Percentiles rank a stretch among this genome's conserved stretches.
Conservation (phyloP, 2,797 vertebrate species). For the Melanotaenia parkinsoni region DNA sequence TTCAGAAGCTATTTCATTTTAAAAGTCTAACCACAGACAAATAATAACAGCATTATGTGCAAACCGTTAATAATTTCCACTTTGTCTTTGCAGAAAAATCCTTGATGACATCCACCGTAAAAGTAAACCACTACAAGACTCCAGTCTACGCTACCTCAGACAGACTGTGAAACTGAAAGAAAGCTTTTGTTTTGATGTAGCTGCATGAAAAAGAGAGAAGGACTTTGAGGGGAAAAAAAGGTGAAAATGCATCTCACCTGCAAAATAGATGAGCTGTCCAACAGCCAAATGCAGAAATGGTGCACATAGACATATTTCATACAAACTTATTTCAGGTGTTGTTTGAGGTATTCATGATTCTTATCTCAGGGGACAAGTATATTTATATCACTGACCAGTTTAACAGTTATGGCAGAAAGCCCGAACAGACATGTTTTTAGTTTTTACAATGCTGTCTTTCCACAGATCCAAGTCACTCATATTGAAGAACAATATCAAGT, state of each 20-base stretch:
- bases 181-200: conserved; percentile 1
- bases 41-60: not conserved
- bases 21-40: not conserved
- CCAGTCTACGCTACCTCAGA: not conserved
- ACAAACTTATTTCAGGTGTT: conserved; percentile 22
- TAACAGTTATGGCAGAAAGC: not conserved
- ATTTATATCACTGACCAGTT: conserved; percentile 6
- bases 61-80: not conserved
- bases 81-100: conserved; percentile 61
- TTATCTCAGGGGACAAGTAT: conserved; percentile 59
- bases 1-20: not conserved
- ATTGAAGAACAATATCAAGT: not conserved
- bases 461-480: not conserved
- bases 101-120: conserved; percentile 46
- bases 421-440: conserved; percentile 4
- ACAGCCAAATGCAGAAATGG: conserved; percentile 15
- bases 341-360: conserved; percentile 49
- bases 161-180: conserved; percentile 20
- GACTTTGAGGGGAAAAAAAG: conserved; percentile 10
- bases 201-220: not conserved
- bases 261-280: conserved; percentile 20
- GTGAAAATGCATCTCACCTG: conserved; percentile 10
- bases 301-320: not conserved
- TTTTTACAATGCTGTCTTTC: not conserved
- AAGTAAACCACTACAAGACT: conserved; percentile 14